Evolutionary conservation across 1,140 invertebrate species (phyloP), one percentile per base, ranked within the genome.

Genomic region (Drosophila busckii): DNA sequence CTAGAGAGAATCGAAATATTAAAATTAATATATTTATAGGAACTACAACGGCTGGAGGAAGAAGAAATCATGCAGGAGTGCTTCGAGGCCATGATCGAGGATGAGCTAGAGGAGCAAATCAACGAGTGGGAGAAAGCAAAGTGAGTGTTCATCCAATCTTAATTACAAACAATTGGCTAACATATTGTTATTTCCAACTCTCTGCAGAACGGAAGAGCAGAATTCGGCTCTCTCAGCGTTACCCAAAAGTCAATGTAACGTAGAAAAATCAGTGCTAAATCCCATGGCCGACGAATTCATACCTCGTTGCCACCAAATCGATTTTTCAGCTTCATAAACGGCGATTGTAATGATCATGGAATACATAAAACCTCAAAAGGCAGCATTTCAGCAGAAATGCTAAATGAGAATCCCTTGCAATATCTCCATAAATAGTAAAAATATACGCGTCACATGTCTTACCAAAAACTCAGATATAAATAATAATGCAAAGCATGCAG

Each of bases 61-160:
- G 94, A 96, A 85, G 94, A 94, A 31, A 85, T 95, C 8, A 95
- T 95, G 92, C 92, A 95, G 76, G 92, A 96, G 80, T 96, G 94
- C 76, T 91, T 95, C 41, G 93, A 95, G 71, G 94, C 93, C 8
- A 95, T 95, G 92, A 76, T 94, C 52, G 93, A 94, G 55, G 94
- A 93, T 64, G 91, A 91, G 55, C 68, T 88, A 28, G 88, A 89
- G 45, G 87, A 87, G 67, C 87, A 88, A 68, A 60, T 88, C 26
- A 75, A 76, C 61, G 83, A 84, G 62, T 84, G 80, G 85, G 82
- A 88, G 44, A 87, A 88, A 69, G 78, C 63, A 37, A 86, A 69
- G 86, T 85, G 34, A 40, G 68, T 68, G 5, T 23, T 23, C n/a
- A 19, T 7, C 12, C 2, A 37, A 13, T 8, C 5, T 13, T 12